Conservation (phyloP, 1,140 invertebrate species). For the Drosophila equinoxialis region DNA sequence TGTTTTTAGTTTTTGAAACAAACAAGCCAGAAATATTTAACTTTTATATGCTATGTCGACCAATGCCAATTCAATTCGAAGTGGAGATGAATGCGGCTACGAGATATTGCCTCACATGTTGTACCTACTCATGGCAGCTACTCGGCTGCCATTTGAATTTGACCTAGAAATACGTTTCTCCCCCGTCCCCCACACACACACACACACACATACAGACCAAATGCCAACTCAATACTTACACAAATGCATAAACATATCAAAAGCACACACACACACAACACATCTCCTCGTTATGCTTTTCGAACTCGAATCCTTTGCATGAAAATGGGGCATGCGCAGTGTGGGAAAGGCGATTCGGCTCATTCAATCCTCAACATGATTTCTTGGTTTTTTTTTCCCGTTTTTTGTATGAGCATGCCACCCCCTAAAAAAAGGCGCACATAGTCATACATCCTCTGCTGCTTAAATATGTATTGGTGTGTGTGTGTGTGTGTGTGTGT, state of each 20-base stretch:
- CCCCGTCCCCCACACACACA: not conserved
- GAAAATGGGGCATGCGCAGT: slow-evolving; percentile 60
- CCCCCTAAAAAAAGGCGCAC: slow-evolving; percentile 55
- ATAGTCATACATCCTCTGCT: slow-evolving; percentile 59
- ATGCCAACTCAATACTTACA: slow-evolving; percentile 22
- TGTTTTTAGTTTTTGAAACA: slow-evolving; percentile 20
- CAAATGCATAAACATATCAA: slow-evolving; percentile 24
- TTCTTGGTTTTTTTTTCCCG: not conserved
- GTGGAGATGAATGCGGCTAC: slow-evolving; percentile 9
- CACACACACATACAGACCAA: not conserved
- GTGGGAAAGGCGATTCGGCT: slow-evolving; percentile 49
- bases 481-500: slow-evolving; percentile 2
- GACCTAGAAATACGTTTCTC: slow-evolving; percentile 72
- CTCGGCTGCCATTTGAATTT: slow-evolving; percentile 63
- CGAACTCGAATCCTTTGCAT: slow-evolving; percentile 57
- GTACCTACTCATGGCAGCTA: slow-evolving; percentile 32
- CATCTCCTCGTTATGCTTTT: slow-evolving; percentile 52
- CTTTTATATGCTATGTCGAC: slow-evolving; percentile 22
- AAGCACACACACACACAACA: slow-evolving; percentile 29
- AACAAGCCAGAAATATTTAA: slow-evolving; percentile 44
- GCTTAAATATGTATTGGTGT: slow-evolving; percentile 20
- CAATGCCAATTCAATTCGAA: slow-evolving; percentile 11
- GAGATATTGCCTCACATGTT: slow-evolving; percentile 13
- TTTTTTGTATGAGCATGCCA: slow-evolving; percentile 68
- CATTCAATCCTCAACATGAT: slow-evolving; percentile 42